Conservation (phyloP, 2,797 vertebrate genomes). For the Luscinia megarhynchos region DNA sequence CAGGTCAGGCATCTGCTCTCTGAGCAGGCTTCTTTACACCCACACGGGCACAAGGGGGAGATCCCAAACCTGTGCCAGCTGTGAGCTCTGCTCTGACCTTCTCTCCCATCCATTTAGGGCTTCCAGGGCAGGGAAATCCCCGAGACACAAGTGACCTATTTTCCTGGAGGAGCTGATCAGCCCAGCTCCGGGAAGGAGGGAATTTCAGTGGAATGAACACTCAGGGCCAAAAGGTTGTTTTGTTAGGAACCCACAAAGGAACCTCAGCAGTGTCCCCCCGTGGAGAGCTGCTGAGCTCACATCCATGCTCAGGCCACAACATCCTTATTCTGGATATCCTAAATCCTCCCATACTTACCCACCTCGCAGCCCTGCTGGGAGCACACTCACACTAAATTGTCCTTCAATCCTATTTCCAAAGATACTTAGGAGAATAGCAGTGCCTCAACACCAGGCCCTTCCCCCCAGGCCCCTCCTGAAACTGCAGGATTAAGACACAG, state of each 20-base stretch:
- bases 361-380: neutral
- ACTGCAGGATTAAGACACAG: conserved; percentile 4
- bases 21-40: neutral
- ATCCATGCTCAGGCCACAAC: rapidly evolving
- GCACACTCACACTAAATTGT: neutral
- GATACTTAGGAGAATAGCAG: neutral
- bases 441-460: neutral
- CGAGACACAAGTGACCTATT: neutral
- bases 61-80: neutral
- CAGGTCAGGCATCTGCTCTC: neutral
- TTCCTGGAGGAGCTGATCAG: neutral
- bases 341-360: conserved; percentile 21
- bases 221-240: neutral
- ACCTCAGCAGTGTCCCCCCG: neutral
- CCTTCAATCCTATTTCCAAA: conserved; percentile 22
- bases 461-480: neutral
- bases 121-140: neutral
- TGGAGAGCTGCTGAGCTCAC: neutral
- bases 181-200: neutral
- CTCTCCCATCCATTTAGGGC: neutral
- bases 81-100: neutral
- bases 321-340: neutral
- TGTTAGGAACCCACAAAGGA: neutral
- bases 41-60: neutral
- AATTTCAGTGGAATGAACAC: neutral